Base-by-base conservation (phyloP, 2,797 vertebrate species). In the Sardinella longiceps region DNA sequence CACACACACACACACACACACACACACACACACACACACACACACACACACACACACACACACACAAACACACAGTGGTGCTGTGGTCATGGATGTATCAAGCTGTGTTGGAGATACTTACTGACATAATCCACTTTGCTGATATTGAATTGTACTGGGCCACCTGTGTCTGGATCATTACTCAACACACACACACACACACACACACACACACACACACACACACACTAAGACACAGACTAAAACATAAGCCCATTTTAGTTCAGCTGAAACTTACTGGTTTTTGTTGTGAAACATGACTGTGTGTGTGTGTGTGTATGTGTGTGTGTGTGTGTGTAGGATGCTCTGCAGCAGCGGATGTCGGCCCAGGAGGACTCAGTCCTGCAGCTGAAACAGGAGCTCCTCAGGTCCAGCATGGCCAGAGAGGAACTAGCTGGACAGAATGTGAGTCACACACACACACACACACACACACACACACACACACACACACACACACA, bases 351-450 rank as follows among this genome's bases (percentile, higher is more conserved):
- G 94, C 98, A 98, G 93, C 96, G 98, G 85, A 92, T 98, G 95
- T 90, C 96, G 56, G 95, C 97, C 91, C 98, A 99, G 92, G 98
- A 99, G 28, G 94, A 96, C 7, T 91, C 96, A 0, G 96, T 99
- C 43, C 96, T 99, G 91, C 97, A 99, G 92, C 94, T 99, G 51
- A 99, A 99, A 93, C 98, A 99, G 92, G 98, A 99, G 84, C 93
- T 99, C 84, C 95, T 99, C 91, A 95, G 98, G 89, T 95, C 95
- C 85, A 97, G 93, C 91, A 98, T 99, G 97, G 95, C 96, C 94
- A 98, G 96, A 93, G 98, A 99, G 90, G 97, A 99, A 88, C 92
- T 99, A 82, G 95, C 96, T 89, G 97, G 96, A 89, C 98, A 99
- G 91, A 99, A 97, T 0, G 98, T 99, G 92, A 97, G 98, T 94